Evolutionary conservation across 2,888 invertebrate species (phyloP).

Genomic region (Mimumesa dahlbomi): DNA sequence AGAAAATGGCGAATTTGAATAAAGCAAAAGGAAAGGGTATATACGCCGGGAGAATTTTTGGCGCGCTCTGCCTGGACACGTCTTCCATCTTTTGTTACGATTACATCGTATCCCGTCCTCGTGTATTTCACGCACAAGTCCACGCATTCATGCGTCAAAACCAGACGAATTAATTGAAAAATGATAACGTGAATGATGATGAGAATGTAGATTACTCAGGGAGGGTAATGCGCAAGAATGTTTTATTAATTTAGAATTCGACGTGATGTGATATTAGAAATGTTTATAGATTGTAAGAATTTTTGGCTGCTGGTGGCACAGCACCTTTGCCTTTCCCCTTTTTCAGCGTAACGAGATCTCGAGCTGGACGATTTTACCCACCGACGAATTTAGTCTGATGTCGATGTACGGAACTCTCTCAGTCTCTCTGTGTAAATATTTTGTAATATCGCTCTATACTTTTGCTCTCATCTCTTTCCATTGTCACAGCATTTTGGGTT

Average conservation of each 20-base stretch:
- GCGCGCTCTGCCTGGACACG: constrained; percentile 47
- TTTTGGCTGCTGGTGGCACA: constrained; percentile 56
- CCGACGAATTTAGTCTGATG: constrained; percentile 58
- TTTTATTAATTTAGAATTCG: constrained; percentile 31
- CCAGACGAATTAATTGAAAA: constrained; percentile 33
- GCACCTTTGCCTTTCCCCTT: constrained; percentile 62
- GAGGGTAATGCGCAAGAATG: constrained; percentile 50
- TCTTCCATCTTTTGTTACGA: constrained; percentile 50
- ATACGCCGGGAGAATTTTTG: neutral
- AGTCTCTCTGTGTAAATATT: constrained; percentile 70
- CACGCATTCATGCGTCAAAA: constrained; percentile 34
- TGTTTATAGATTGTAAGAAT: constrained; percentile 71
- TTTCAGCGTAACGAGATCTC: constrained; percentile 75
- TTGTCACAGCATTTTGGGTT: constrained; percentile 49
- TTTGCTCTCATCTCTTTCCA: constrained; percentile 44
- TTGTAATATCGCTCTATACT: constrained; percentile 53
- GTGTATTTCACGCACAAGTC: constrained; percentile 31
- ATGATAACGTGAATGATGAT: constrained; percentile 43
- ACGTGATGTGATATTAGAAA: constrained; percentile 37
- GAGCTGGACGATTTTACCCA: constrained; percentile 70
- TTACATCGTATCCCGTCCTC: constrained; percentile 50
- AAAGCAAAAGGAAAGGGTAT: neutral
- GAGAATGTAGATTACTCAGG: constrained; percentile 47
- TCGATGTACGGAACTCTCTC: constrained; percentile 56
- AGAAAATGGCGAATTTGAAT: constrained; percentile 37